A percentile compares a stretch with the other conserved stretches of the same genome.
Conservation (phyloP, 2,888 invertebrate genomes). For the Drosophila lutescens region DNA sequence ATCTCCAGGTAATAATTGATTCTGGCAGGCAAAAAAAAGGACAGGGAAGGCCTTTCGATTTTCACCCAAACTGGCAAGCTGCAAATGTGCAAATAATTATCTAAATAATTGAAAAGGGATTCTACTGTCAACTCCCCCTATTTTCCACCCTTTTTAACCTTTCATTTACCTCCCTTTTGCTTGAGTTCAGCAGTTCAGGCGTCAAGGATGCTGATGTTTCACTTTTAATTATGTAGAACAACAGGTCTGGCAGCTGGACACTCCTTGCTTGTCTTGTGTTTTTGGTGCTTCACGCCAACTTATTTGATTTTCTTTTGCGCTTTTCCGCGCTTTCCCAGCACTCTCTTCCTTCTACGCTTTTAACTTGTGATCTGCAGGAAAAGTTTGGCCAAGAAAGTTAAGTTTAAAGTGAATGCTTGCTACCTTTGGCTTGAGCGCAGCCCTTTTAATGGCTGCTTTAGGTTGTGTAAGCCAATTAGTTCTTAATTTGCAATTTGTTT, state of each 20-base stretch:
- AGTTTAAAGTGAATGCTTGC: constrained; percentile 71
- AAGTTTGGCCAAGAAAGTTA: constrained; percentile 53
- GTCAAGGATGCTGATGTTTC: constrained; percentile 37
- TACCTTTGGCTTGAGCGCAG: constrained; percentile 53
- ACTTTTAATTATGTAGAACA: constrained; percentile 73
- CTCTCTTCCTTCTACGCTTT: constrained; percentile 15
- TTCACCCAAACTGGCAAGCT: constrained; percentile 26
- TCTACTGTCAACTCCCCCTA: constrained; percentile 23
- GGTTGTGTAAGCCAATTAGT: constrained; percentile 80
- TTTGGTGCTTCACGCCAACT: constrained; percentile 14
- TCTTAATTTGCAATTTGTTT: constrained; percentile 80
- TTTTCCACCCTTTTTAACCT: neutral
- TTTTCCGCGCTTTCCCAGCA: constrained; percentile 25
- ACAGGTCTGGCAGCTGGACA: constrained; percentile 52
- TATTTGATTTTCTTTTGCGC: constrained; percentile 26
- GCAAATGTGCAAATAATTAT: constrained; percentile 77
- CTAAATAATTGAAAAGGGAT: constrained; percentile 78
- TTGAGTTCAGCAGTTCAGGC: constrained; percentile 5
- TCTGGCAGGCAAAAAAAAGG: constrained; percentile 22
- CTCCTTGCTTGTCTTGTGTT: constrained; percentile 23
- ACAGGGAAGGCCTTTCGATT: neutral
- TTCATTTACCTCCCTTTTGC: neutral
- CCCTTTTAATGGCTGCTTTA: constrained; percentile 74
- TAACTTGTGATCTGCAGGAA: constrained; percentile 57
- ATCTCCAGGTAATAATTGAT: constrained; percentile 55